Conservation (phyloP, 2,888 invertebrate genomes). For the Scrobipalpa costella region DNA sequence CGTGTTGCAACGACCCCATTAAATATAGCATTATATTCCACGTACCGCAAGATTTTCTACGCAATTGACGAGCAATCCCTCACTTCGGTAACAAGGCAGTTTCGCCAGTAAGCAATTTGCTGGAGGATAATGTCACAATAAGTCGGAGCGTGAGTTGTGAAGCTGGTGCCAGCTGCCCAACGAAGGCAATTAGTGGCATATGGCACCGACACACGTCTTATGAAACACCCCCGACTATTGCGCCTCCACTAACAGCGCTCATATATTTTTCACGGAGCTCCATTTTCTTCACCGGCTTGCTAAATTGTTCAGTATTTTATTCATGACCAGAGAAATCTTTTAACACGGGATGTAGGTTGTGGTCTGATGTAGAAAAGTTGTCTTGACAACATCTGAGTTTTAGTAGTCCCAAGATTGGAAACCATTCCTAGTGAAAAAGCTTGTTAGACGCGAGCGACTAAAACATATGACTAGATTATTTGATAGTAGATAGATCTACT, state of each 20-base stretch:
- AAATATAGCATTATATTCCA: neutral
- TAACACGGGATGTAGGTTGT: neutral
- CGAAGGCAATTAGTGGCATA: conserved; percentile 69
- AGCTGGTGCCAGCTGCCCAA: conserved; percentile 48
- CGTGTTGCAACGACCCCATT: neutral
- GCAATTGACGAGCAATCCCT: conserved; percentile 19
- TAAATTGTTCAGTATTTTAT: conserved; percentile 24
- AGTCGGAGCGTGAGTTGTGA: conserved; percentile 32
- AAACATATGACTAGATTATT: too few species aligned
- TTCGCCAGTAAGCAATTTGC: conserved; percentile 47
- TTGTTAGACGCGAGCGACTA: too few species aligned
- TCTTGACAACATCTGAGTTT: neutral
- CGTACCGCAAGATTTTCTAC: conserved; percentile 9
- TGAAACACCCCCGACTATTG: conserved; percentile 51
- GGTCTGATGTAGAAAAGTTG: neutral
- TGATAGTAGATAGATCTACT: too few species aligned
- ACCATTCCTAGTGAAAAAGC: too few species aligned
- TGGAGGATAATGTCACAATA: conserved; percentile 41
- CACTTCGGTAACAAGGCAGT: conserved; percentile 37
- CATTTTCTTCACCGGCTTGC: conserved; percentile 19
- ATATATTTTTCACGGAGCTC: conserved; percentile 39
- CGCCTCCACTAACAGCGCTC: conserved; percentile 40
- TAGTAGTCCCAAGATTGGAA: neutral
- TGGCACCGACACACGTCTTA: conserved; percentile 55
- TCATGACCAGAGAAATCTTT: conserved; percentile 19